Percentiles rank a stretch among this genome's conserved stretches.
Evolutionary conservation across 92 coral and sea anemone genomes (phyloP).

Genomic region (Palythoa heliodiscus): DNA sequence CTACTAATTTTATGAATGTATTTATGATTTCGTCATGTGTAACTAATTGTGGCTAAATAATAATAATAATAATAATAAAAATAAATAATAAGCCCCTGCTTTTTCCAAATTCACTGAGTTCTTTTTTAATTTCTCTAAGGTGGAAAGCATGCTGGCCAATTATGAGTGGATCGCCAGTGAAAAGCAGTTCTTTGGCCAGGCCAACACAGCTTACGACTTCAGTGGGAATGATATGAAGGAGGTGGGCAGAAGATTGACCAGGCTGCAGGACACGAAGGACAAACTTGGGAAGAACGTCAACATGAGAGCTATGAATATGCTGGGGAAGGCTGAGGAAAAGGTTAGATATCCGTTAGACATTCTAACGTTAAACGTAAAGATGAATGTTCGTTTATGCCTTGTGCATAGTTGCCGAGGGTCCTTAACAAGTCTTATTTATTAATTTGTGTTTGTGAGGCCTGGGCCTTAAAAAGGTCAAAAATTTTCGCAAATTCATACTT

Average conservation of each 20-base stretch:
- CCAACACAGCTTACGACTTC: conserved; percentile 95
- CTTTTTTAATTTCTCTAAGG: conserved; percentile 49
- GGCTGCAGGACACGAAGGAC: conserved; percentile 91
- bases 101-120: too few species aligned
- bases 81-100: too few species aligned
- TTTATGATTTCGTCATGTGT: too few species aligned
- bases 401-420: too few species aligned
- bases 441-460: too few species aligned
- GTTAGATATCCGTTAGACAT: conserved; percentile 35
- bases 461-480: too few species aligned
- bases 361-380: neutral
- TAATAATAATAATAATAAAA: too few species aligned
- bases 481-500: too few species aligned
- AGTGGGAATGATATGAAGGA: conserved; percentile 95
- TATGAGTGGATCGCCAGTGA: conserved; percentile 96
- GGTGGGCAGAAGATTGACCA: conserved; percentile 77
- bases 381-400: too few species aligned
- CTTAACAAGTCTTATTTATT: too few species aligned
- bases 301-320: conserved; percentile 98
- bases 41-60: too few species aligned
- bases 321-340: conserved; percentile 98
- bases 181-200: conserved; percentile 90
- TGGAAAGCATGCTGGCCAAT: conserved; percentile 83
- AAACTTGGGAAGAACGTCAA: conserved; percentile 96
- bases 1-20: too few species aligned